Evolutionary conservation across 2,888 invertebrate species (phyloP).

Genomic region (Aphidoletes aphidimyza): DNA sequence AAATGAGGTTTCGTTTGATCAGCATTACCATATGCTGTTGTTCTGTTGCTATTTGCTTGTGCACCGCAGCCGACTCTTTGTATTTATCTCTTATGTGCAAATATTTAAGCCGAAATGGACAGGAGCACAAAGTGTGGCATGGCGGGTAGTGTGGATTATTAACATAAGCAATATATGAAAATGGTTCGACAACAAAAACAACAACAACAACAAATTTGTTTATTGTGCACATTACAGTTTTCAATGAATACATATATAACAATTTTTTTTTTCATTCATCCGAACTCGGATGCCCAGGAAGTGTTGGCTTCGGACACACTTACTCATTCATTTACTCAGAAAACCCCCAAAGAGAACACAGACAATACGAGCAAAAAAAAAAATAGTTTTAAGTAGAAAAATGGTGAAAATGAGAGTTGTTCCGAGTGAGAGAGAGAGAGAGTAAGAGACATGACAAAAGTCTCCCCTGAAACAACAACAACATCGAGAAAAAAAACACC

Average conservation of each 20-base stretch:
- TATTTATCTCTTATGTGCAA: neutral
- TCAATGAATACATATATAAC: neutral
- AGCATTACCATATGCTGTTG: slow-evolving; percentile 20
- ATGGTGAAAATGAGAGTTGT: no score
- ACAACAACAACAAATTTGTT: no score
- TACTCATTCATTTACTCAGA: neutral
- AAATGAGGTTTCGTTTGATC: neutral
- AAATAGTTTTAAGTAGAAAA: no score
- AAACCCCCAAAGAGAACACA: neutral
- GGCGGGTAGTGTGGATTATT: neutral
- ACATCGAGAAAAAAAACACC: neutral
- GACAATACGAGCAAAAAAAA: neutral
- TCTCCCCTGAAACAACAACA: no score
- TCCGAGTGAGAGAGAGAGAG: no score
- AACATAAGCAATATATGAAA: neutral
- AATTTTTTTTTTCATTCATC: no score
- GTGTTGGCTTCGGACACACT: neutral
- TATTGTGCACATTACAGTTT: slow-evolving; percentile 8
- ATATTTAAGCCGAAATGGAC: neutral
- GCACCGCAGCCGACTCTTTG: neutral
- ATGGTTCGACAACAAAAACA: no score
- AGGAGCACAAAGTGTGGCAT: neutral
- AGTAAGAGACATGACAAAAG: neutral
- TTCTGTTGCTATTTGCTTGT: neutral
- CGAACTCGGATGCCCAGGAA: no score